Evolutionary conservation across 2,113 vertebrate genomes (phyloP), one percentile per base, ranked within the genome.

Genomic region (Manacus vitellinus): DNA sequence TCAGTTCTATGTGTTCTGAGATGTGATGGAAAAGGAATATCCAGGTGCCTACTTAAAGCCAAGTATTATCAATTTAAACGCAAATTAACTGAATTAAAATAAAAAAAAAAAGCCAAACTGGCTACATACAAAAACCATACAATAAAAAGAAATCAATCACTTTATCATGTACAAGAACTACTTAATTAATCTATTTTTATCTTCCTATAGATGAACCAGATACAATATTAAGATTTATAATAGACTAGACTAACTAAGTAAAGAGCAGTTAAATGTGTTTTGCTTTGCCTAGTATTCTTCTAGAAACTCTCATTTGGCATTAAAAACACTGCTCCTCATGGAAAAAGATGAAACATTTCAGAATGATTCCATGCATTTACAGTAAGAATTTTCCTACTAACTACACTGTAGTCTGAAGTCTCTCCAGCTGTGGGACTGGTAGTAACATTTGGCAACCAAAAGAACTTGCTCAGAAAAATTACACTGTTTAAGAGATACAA

Each of bases 41-140:
- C 37, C 81, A 85, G 68, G 68, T 71, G 59, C 59, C 61, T 54
- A 54, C 54, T 87, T 94, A 88, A 81, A 87, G 47, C 52, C 52
- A 77, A 51, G 31, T 35, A 51, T 80, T 85, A 74, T 51, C 87
- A 76, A 97, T 96, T 89, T 94, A 98, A 97, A 97, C 91, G 81
- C 71, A 97, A 98, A 97, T 95, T 81, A 89, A 68, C 11, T n/a
- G 6, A 12, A 91, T 51, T 51, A 39, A 39, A 39, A 39, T 56
- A 14, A 62, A 76, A 86, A 97, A 43, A 43, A 2, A 96, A 51
- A 66, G 71, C 21, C 86, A 37, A 97, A 94, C 62, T 92, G 54
- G 52, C 25, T 91, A 92, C 58, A 78, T 81, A 95, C 35, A 92
- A 93, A 97, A 81, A 72, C 10, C 5, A 51, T 10, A 33, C 3